Conservation (phyloP, 2,113 vertebrate species). For the Rallus limicola region DNA sequence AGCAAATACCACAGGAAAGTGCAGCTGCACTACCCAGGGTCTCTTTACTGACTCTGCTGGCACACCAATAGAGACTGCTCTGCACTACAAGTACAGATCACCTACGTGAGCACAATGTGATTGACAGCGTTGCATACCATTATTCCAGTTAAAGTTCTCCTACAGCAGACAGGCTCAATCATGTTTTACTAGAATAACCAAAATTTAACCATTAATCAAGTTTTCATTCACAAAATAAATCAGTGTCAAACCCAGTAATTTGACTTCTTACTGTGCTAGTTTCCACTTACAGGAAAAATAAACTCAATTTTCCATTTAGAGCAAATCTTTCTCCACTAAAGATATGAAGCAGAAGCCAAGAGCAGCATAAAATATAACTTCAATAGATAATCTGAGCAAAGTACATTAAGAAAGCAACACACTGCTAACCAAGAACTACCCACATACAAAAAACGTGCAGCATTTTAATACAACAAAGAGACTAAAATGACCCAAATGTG, state of each 20-base stretch:
- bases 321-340: background rate
- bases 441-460: background rate
- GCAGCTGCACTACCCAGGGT: background rate
- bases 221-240: background rate
- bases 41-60: background rate
- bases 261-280: background rate
- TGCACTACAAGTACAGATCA: rapidly evolving
- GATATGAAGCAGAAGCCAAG: background rate
- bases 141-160: background rate
- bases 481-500: background rate
- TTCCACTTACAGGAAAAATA: background rate
- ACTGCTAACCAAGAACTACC: background rate
- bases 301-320: background rate
- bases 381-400: background rate
- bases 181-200: background rate
- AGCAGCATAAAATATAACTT: background rate
- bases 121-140: background rate
- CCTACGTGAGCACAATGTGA: rapidly evolving
- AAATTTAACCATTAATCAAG: background rate
- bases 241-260: background rate
- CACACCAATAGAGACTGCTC: background rate
- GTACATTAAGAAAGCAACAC: background rate
- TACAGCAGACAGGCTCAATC: background rate
- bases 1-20: background rate
- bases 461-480: background rate